Conservation (phyloP, 2,113 vertebrate genomes). For the Carassius gibelio region DNA sequence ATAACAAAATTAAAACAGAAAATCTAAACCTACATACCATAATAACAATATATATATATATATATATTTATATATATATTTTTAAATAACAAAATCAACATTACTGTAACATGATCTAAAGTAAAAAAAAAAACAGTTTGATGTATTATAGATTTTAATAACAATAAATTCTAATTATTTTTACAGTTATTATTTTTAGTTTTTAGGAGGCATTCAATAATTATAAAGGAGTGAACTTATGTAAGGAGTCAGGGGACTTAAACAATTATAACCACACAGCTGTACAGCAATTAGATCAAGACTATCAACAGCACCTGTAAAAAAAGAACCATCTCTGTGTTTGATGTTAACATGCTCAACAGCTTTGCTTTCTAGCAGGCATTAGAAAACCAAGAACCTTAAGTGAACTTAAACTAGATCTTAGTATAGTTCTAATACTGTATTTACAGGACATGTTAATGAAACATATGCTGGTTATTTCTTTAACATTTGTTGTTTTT, state of each 20-base stretch:
- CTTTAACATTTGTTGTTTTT: not conserved
- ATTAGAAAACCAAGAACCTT: not conserved
- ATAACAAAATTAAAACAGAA: no score
- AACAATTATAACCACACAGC: slow-evolving; percentile 60
- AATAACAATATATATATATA: no score
- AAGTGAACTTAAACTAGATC: not conserved
- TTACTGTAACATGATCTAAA: not conserved
- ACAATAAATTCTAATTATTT: not conserved
- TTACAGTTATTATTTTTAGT: not conserved
- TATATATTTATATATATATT: no score
- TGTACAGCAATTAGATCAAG: slow-evolving; percentile 46
- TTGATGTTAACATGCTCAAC: not conserved
- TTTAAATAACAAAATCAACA: no score
- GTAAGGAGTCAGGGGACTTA: slow-evolving; percentile 40
- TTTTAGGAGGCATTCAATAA: not conserved
- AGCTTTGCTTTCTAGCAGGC: not conserved
- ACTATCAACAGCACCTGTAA: slow-evolving; percentile 30
- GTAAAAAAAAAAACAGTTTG: not conserved
- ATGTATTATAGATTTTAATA: not conserved
- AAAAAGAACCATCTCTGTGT: slow-evolving; percentile 18
- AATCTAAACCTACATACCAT: no score
- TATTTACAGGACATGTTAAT: not conserved
- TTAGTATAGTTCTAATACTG: not conserved
- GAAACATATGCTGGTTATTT: not conserved
- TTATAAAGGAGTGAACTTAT: not conserved